These are phyloP conservation scores for Dicentrarchus labrax DNA, from an alignment of 2,113 vertebrate genomes.

Conservation along the genomic window DNA sequence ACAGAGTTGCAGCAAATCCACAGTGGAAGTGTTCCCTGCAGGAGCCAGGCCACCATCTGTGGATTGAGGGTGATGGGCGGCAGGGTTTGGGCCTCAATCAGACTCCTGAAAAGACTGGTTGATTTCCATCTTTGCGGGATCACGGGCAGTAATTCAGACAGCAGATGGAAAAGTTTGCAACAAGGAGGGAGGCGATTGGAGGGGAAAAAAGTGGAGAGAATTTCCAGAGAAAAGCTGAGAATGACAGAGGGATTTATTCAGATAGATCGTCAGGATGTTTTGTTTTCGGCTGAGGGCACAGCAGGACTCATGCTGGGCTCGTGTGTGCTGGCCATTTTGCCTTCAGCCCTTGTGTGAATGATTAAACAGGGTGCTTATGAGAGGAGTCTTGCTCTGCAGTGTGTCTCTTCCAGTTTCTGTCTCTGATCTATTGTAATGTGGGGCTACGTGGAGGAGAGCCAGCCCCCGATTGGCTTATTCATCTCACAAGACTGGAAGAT, in stretches of 20 bases:
- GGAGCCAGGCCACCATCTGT: conserved; percentile 65
- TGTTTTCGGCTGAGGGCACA: conserved; percentile 50
- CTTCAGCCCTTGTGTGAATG: conserved; percentile 44
- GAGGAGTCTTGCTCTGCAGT: conserved; percentile 44
- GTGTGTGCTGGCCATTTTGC: conserved; percentile 40
- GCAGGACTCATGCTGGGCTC: conserved; percentile 34
- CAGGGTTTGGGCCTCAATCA: conserved; percentile 56
- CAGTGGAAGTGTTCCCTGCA: conserved; percentile 62
- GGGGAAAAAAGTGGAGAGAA: not conserved
- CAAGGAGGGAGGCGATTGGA: conserved; percentile 26
- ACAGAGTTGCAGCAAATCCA: conserved; percentile 38
- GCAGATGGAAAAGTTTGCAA: conserved; percentile 75
- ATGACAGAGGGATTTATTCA: conserved; percentile 50
- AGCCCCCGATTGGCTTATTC: conserved; percentile 35
- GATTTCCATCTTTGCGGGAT: conserved; percentile 72
- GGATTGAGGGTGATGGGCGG: conserved; percentile 28
- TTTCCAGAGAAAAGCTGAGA: conserved; percentile 28
- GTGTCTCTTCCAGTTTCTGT: conserved; percentile 33
- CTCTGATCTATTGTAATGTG: conserved; percentile 65
- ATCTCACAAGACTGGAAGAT: conserved; percentile 55
- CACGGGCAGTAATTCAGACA: conserved; percentile 66
- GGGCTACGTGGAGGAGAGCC: conserved; percentile 54
- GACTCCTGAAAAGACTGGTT: conserved; percentile 65
- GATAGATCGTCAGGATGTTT: conserved; percentile 56
- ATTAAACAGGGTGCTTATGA: conserved; percentile 62